A percentile compares a stretch with the other conserved stretches of the same genome.
phyloP scores from a whole-genome alignment of 2,888 invertebrate species.

The Physocephala rufipes region DNA sequence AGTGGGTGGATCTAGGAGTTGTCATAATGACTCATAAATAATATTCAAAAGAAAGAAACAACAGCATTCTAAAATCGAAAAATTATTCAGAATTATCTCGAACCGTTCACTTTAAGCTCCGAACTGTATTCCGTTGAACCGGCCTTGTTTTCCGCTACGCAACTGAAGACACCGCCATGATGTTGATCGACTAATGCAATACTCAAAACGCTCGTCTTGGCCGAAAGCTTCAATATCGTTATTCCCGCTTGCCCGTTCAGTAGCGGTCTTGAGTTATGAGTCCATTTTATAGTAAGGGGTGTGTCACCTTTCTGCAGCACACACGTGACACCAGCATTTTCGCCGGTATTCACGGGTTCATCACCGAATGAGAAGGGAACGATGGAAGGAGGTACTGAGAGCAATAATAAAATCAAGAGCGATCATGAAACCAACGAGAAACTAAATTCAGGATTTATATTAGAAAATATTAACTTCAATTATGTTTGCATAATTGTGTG shows the following conservation, averaged over 20 bases:
- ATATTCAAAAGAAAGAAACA: background rate
- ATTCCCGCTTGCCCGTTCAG: conserved; percentile 68
- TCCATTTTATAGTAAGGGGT: conserved; percentile 81
- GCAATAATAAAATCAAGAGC: conserved; percentile 22
- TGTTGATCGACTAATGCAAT: conserved; percentile 74
- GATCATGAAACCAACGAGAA: too few species aligned
- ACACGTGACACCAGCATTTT: conserved; percentile 76
- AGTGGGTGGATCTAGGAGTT: background rate
- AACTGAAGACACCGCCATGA: conserved; percentile 79
- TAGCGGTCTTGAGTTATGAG: conserved; percentile 67
- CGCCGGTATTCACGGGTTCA: conserved; percentile 75
- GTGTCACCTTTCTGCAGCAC: conserved; percentile 81
- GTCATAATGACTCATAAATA: conserved; percentile 5
- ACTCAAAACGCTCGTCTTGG: conserved; percentile 73
- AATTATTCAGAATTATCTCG: background rate
- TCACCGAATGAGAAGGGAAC: conserved; percentile 77
- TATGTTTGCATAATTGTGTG: too few species aligned
- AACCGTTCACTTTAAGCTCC: conserved; percentile 78
- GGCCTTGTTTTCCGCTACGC: conserved; percentile 76
- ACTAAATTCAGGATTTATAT: too few species aligned
- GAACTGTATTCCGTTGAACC: conserved; percentile 75
- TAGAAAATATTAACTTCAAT: too few species aligned
- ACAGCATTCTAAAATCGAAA: background rate
- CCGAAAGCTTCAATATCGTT: conserved; percentile 68
- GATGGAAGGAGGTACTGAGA: conserved; percentile 73